Evolutionary conservation across 2,113 vertebrate species (phyloP).

Genomic region (Poecilia latipinna): DNA sequence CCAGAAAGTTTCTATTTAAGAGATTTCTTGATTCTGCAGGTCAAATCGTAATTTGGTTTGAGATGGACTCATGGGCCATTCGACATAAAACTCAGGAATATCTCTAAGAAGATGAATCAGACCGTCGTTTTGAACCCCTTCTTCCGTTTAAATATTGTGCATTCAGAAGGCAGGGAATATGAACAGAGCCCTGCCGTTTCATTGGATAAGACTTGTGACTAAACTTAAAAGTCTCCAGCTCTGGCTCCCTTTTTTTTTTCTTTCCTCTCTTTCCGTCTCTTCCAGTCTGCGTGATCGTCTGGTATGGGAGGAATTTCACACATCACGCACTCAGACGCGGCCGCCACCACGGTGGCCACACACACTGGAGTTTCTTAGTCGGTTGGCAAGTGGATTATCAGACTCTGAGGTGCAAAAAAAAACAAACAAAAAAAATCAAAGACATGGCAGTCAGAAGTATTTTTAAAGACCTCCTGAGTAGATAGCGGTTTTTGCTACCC

Average conservation of each 20-base stretch:
- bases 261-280: neutral
- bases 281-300: conserved; percentile 58
- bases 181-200: neutral
- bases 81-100: too few species aligned
- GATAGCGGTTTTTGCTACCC: neutral
- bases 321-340: conserved; percentile 51
- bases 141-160: neutral
- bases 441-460: neutral
- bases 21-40: neutral
- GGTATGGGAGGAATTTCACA: conserved; percentile 79
- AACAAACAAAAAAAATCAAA: neutral
- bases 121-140: neutral
- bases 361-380: conserved; percentile 63
- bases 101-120: too few species aligned
- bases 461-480: neutral
- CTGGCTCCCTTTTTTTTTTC: neutral
- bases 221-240: neutral
- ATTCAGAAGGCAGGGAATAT: neutral
- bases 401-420: conserved; percentile 46
- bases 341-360: conserved; percentile 55
- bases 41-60: too few species aligned
- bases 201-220: conserved; percentile 7
- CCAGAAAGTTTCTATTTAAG: neutral
- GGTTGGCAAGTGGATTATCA: conserved; percentile 73
- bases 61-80: too few species aligned